phyloP scores from a whole-genome alignment of 2,113 vertebrate species.

The Glaucomys volans region DNA sequence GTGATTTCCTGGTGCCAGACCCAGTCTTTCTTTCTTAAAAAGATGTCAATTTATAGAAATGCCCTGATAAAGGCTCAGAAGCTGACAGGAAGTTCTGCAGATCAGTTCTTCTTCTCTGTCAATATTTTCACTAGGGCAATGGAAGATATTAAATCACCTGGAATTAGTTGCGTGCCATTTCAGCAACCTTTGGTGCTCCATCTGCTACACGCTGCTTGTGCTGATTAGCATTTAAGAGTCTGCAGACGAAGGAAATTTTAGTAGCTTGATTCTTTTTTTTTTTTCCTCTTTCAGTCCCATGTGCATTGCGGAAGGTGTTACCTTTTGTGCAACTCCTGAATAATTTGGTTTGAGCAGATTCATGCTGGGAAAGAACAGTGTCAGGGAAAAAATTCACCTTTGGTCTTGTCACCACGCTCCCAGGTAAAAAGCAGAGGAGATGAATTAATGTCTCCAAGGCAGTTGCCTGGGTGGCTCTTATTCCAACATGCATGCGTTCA shows the following conservation, averaged over 20 bases:
- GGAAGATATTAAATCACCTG: constrained; percentile 46
- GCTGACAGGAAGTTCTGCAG: background rate
- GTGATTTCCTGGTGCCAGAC: background rate
- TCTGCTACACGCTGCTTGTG: constrained; percentile 11
- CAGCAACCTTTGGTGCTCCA: constrained; percentile 26
- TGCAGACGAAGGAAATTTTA: constrained; percentile 49
- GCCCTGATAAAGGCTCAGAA: background rate
- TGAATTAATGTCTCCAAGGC: background rate
- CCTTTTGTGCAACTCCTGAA: constrained; percentile 16
- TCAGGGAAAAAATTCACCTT: background rate
- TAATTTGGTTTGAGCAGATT: constrained; percentile 31
- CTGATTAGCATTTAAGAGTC: constrained; percentile 53
- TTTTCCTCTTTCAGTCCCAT: background rate
- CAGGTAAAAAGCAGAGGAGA: background rate
- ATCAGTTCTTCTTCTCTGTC: background rate
- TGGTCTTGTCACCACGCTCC: background rate
- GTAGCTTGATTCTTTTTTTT: background rate
- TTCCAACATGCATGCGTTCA: background rate
- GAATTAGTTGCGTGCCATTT: constrained; percentile 45
- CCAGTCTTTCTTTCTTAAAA: background rate
- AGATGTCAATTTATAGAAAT: background rate
- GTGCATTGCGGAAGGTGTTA: background rate
- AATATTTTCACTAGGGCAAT: constrained; percentile 1
- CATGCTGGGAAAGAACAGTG: background rate
- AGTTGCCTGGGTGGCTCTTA: background rate